Evolutionary conservation across 2,113 vertebrate genomes (phyloP), one percentile per base, ranked within the genome.

Genomic region (Campylomormyrus tamandua): DNA sequence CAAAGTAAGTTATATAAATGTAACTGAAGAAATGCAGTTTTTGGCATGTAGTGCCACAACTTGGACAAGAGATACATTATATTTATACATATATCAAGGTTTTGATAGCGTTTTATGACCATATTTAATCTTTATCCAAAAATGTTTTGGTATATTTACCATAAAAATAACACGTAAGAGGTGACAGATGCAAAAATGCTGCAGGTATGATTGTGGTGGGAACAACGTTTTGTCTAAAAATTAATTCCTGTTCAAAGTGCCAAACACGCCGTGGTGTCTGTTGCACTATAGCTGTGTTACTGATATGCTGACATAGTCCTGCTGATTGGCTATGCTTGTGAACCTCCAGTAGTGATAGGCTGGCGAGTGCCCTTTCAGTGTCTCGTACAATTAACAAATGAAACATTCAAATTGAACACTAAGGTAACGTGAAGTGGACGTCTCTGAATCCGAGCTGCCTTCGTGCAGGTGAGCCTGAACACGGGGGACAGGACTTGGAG

Each of bases 41-140:
- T n/a, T 88, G 91, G 91, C 90, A 90, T 90, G 3, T 87, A 90
- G 91, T 90, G 93, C 92, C 91, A 70, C 90, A 89, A 74, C n/a
- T 80, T 7, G 74, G 74, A 80, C 90, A 74, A 86, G 90, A 77
- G 90, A 90, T n/a, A 27, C 62, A 90, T 87, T 89, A 91, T 21
- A 45, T 83, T 48, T 24, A 83, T n/a, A 24, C 80, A 83, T 24
- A 3, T 46, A 83, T 48, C 9, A 35, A 48, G 31, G 17, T 80
- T 42, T 77, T 39, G 15, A 17, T 42, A 42, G 56, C 3, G 1
- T 27, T 27, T 70, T 70, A 70, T 70, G 3, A 70, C 62, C 3
- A 66, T 11, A 77, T 77, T 39, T 74, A 35, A 13, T 35, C 31
- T 31, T 74, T 35, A 31, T 74, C 70, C 13, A 74, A 74, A 74